These are phyloP conservation scores for Lampropteryx suffumata DNA, from an alignment of 2,888 invertebrate species.

Conservation along the genomic window DNA sequence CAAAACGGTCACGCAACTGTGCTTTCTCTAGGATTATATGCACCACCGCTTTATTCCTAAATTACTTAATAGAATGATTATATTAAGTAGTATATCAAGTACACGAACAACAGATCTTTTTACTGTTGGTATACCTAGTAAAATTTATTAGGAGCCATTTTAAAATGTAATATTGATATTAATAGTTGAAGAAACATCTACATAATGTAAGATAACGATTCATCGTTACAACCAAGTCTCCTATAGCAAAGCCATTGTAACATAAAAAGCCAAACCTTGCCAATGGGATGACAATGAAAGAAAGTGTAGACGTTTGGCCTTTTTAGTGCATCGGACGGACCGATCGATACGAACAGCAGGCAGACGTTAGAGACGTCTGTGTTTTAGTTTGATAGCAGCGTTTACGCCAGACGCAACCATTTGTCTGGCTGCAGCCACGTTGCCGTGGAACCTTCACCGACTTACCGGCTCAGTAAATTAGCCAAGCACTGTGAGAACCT, in stretches of 20 bases:
- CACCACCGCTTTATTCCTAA: slow-evolving; percentile 47
- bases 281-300: too few species aligned
- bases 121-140: too few species aligned
- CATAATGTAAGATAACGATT: too few species aligned
- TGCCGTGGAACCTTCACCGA: slow-evolving; percentile 77
- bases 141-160: too few species aligned
- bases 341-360: slow-evolving; percentile 76
- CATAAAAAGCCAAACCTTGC: too few species aligned
- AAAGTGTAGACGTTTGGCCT: slow-evolving; percentile 40
- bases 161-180: too few species aligned
- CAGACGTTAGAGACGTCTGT: slow-evolving; percentile 57
- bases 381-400: slow-evolving; percentile 66
- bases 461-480: slow-evolving; percentile 71
- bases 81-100: too few species aligned
- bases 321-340: slow-evolving; percentile 70
- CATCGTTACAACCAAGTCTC: too few species aligned
- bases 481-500: slow-evolving; percentile 62
- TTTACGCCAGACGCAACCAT: slow-evolving; percentile 67
- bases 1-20: slow-evolving; percentile 67
- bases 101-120: too few species aligned
- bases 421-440: slow-evolving; percentile 70
- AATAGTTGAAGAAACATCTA: too few species aligned
- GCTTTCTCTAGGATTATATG: slow-evolving; percentile 62
- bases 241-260: too few species aligned
- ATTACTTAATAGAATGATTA: slow-evolving; percentile 47